Base-by-base conservation (phyloP, 2,113 vertebrate genomes). In the Oreochromis tanganicae region DNA sequence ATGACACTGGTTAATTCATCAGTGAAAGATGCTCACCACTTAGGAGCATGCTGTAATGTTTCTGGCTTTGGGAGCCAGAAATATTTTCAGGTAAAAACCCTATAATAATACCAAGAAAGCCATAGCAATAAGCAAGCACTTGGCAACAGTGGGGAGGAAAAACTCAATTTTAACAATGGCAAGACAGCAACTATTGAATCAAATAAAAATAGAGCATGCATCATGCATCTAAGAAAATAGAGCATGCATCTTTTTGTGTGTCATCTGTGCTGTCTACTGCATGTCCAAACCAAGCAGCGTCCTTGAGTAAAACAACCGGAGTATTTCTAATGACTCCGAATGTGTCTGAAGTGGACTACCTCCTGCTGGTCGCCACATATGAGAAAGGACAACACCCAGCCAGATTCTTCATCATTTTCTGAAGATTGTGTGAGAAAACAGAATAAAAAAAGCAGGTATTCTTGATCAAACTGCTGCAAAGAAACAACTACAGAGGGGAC, bases 201-300 rank as follows among this genome's bases (percentile, higher is more conserved):
- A 63, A 63, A 63, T 34, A 19, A 19, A 63, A 0, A 34, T 19
- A 63, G 5, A 63, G 57, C 57, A 59, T 59, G 56, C 56, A 59
- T 9, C 13, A 0, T 59, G 13, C 56, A 59, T 59, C 27, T 59
- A 59, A 59, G 56, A 59, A 59, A 59, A 59, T 3, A 59, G 13
- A 55, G 54, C 54, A 7, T 11, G 59, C 17, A 19, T 3, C 3
- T 41, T 14, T 71, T 14, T 0, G 0, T 24, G n/a, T 43, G 38
- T 4, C 68, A 48, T 29, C 8, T 17, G 13, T 3, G 68, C 41
- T 48, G 14, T 21, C 68, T 48, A 24, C 24, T 75, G 9, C 21
- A 73, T 29, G 0, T 27, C 0, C 68, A 27, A 48, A 24, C 14
- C 43, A 19, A 24, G 24, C 71, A 75, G 24, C 5, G 0, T 29